Evolutionary conservation across 2,797 vertebrate species (phyloP), one percentile per base, ranked within the genome.

Genomic region (Coregonus ussuriensis): DNA sequence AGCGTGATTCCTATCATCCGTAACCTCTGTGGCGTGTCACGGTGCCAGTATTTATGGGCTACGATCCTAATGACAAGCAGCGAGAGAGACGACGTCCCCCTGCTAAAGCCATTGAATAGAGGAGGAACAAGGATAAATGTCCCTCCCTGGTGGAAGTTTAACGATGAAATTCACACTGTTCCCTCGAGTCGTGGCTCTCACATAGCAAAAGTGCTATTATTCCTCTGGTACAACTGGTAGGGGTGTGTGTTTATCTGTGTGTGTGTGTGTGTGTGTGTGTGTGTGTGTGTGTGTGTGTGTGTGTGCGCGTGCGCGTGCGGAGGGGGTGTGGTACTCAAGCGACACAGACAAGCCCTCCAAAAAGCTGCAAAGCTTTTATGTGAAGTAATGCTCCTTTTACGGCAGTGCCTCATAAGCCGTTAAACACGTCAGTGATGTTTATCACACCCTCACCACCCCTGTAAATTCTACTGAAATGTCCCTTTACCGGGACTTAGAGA

Each of bases 391-490:
- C 59, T 29, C 66, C 29, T 25, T 79, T 76, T 25, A 69, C 33
- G 5, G 37, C 67, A 29, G 21, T 4, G 76, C 62, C 72, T 77
- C 71, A 6, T 7, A 33, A 53, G 14, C 16, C 13, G 37, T 70
- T n/a, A 2, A 83, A 65, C 35, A n/a, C 31, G 54, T 68, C 68
- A 25, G 71, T 35, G 47, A 51, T 77, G 59, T 86, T 82, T 71
- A 81, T 71, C 15, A 3, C 66, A 18, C 6, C 14, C 9, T 47
- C 41, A 47, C 41, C 9, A 13, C 18, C 74, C 21, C 52, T 4
- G 76, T 78, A 0, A 1, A 47, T 11, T 47, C 9, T 47, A 59
- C 15, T 75, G 31, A 75, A 78, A 67, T 4, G 1, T 77, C 33
- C 71, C 21, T 47, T 4, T 18, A 75, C 59, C 71, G 78, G 6